phyloP scores from a whole-genome alignment of 2,113 vertebrate species.

The Pyxicephalus adspersus region DNA sequence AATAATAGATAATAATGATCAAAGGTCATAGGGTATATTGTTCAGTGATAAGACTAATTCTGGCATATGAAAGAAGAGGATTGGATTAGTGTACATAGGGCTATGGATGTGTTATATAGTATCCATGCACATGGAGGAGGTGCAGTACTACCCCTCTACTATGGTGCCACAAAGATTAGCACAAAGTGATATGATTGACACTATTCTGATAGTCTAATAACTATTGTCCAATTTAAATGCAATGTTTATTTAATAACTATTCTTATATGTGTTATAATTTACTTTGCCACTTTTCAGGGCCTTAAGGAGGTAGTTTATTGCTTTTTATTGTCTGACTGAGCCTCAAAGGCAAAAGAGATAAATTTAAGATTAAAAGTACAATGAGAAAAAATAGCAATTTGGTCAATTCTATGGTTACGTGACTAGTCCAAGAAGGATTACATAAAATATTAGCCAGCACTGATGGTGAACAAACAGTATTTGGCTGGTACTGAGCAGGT shows the following conservation, averaged over 20 bases:
- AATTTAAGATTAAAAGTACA: slow-evolving; percentile 3
- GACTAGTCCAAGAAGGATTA: slow-evolving; percentile 12
- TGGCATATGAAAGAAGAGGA: slow-evolving; percentile 21
- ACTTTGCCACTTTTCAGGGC: not conserved
- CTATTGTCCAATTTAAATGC: too few species aligned
- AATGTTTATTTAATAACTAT: slow-evolving; percentile 2
- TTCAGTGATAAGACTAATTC: slow-evolving; percentile 5
- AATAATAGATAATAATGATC: not conserved
- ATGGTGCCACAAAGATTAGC: too few species aligned
- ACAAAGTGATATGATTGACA: too few species aligned
- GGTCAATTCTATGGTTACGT: not conserved
- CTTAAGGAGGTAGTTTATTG: not conserved
- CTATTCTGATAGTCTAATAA: too few species aligned
- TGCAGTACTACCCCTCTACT: too few species aligned
- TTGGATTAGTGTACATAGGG: not conserved
- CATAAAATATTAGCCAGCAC: slow-evolving; percentile 5
- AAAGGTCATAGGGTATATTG: slow-evolving; percentile 21
- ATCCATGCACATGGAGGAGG: too few species aligned
- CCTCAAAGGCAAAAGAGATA: not conserved
- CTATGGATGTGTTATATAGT: too few species aligned
- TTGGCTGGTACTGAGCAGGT: not conserved
- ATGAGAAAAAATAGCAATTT: slow-evolving; percentile 1
- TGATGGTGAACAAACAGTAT: not conserved
- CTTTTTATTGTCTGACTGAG: not conserved
- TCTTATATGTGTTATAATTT: not conserved